Percentiles rank a stretch among this genome's conserved stretches.
phyloP scores from a whole-genome alignment of 2,113 vertebrate species.

The Hyaena hyaena region DNA sequence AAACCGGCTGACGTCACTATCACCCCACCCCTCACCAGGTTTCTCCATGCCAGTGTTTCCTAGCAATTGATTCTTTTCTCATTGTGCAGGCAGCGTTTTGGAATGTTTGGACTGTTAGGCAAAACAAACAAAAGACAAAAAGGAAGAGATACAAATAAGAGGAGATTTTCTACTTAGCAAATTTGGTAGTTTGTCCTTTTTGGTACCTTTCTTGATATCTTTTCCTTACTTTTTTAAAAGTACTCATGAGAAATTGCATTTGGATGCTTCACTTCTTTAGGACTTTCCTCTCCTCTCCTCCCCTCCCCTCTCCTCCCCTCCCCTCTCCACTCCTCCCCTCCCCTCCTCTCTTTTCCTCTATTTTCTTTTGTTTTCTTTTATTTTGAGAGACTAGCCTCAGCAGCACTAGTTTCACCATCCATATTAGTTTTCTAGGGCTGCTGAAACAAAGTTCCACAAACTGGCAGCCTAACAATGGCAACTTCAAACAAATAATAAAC shows the following conservation, averaged over 20 bases:
- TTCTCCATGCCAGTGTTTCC: conserved; percentile 36
- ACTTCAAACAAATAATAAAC: too few species aligned
- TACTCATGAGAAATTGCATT: conserved; percentile 37
- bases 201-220: background rate
- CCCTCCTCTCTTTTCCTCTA: background rate
- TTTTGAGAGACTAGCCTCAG: background rate
- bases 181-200: background rate
- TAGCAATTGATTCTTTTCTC: background rate
- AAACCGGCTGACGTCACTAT: conserved; percentile 51
- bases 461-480: background rate
- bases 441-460: background rate
- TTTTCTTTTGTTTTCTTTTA: background rate
- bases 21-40: background rate
- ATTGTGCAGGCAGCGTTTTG: background rate
- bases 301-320: rapidly evolving
- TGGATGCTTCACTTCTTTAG: conserved; percentile 57
- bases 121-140: background rate
- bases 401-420: background rate
- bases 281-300: background rate
- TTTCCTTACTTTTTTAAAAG: conserved; percentile 42
- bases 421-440: background rate
- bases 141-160: background rate
- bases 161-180: conserved; percentile 48
- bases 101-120: background rate
- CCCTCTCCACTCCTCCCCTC: background rate